A percentile compares a stretch with the other conserved stretches of the same genome.
Evolutionary conservation across 2,113 vertebrate species (phyloP).

Genomic region (Columba janthina): DNA sequence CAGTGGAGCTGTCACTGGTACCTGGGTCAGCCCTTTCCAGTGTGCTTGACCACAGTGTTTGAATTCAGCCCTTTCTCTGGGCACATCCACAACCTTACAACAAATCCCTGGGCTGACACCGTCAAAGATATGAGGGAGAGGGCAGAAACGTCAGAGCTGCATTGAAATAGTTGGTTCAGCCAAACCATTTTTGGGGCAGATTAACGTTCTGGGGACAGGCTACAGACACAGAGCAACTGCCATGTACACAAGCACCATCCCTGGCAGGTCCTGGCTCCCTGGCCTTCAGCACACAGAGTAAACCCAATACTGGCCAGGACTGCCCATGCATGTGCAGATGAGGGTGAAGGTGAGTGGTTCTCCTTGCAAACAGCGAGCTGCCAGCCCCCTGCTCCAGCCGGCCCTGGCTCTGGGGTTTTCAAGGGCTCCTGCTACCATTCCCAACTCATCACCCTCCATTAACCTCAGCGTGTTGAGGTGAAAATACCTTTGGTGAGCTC

Average conservation of each 20-base stretch:
- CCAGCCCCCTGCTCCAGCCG: not conserved
- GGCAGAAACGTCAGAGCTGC: not conserved
- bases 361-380: not conserved
- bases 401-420: not conserved
- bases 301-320: accelerated
- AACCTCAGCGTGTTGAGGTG: not conserved
- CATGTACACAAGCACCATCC: not conserved
- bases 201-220: accelerated
- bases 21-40: not conserved
- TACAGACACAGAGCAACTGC: not conserved
- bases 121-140: not conserved
- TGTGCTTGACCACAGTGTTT: not conserved
- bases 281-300: not conserved
- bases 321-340: accelerated
- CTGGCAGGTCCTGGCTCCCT: not conserved
- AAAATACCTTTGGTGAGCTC: not conserved
- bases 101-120: not conserved
- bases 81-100: not conserved
- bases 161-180: not conserved
- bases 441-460: too few species aligned
- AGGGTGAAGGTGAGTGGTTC: not conserved
- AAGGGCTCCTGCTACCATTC: not conserved
- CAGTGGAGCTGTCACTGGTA: not conserved
- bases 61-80: not conserved
- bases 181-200: not conserved